Percentiles rank a stretch among this genome's conserved stretches.
phyloP scores from a whole-genome alignment of 2,113 vertebrate species.

The Corvus hawaiiensis region DNA sequence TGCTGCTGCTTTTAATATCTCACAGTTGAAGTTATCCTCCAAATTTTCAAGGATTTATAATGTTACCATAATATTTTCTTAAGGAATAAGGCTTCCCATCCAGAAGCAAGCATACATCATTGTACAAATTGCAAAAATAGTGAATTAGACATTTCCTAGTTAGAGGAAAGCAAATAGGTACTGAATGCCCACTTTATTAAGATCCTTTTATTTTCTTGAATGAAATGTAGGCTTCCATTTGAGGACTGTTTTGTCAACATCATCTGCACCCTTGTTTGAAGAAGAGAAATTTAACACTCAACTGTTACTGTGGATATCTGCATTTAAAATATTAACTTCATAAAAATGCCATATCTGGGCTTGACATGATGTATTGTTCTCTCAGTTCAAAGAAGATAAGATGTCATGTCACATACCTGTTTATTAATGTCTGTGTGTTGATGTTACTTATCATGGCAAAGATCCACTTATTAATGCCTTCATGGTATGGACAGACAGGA shows the following conservation, averaged over 20 bases:
- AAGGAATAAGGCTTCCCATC: conserved; percentile 62
- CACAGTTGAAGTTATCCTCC: conserved; percentile 59
- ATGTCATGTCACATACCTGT: not conserved
- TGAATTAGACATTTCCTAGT: conserved; percentile 57
- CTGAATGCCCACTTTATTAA: not conserved
- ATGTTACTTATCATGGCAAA: not conserved
- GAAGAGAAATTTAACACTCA: not conserved
- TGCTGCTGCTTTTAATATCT: conserved; percentile 37
- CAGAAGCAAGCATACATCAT: conserved; percentile 43
- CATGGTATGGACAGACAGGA: not conserved
- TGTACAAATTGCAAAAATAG: conserved; percentile 47
- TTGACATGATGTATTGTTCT: conserved; percentile 37
- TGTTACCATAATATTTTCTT: conserved; percentile 61
- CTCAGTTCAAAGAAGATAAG: conserved; percentile 6
- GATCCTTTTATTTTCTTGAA: not conserved
- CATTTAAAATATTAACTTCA: conserved; percentile 47
- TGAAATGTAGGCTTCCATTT: not conserved
- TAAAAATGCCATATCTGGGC: not conserved
- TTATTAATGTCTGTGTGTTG: conserved; percentile 21
- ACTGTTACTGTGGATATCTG: not conserved
- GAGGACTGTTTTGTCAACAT: not conserved
- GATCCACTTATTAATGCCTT: not conserved
- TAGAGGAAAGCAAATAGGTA: conserved; percentile 12
- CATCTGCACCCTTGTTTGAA: not conserved
- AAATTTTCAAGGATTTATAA: conserved; percentile 68